phyloP scores from a whole-genome alignment of 35 echinoderm and acorn worm species.

The Strongylocentrotus purpuratus region DNA sequence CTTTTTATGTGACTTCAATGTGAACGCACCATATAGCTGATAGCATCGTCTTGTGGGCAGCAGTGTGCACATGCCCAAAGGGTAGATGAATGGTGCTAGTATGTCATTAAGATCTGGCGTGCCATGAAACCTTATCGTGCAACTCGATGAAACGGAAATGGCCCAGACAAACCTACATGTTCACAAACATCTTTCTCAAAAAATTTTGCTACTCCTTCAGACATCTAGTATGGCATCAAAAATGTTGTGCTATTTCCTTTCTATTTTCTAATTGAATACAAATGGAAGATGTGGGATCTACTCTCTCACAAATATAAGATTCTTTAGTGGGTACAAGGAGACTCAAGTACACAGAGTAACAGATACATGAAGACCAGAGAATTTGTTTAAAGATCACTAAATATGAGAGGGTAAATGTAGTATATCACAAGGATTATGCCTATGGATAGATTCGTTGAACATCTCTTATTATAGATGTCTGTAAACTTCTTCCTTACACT shows the following conservation, averaged over 20 bases:
- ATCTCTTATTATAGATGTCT: no score
- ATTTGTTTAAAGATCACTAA: no score
- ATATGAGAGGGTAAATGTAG: no score
- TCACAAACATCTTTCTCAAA: not conserved
- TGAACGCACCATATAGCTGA: not conserved
- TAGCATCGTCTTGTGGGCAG: not conserved
- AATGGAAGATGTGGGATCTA: no score
- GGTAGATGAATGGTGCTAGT: not conserved
- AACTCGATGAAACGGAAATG: not conserved
- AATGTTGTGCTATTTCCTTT: not conserved
- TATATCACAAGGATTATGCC: no score
- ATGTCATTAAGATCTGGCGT: not conserved
- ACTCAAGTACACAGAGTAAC: no score
- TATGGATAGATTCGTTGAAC: no score
- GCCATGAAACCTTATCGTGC: slow-evolving; percentile 5
- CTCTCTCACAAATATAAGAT: no score
- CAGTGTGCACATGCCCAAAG: not conserved
- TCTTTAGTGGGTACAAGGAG: no score
- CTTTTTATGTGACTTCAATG: not conserved
- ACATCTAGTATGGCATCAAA: not conserved
- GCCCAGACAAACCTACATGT: not conserved
- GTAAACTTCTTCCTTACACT: no score
- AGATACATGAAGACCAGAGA: no score
- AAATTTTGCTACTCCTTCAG: not conserved
- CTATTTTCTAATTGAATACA: no score